A percentile compares a stretch with the other conserved stretches of the same genome.
Conservation (phyloP, 2,888 invertebrate species). For the Melinaea menophilus region DNA sequence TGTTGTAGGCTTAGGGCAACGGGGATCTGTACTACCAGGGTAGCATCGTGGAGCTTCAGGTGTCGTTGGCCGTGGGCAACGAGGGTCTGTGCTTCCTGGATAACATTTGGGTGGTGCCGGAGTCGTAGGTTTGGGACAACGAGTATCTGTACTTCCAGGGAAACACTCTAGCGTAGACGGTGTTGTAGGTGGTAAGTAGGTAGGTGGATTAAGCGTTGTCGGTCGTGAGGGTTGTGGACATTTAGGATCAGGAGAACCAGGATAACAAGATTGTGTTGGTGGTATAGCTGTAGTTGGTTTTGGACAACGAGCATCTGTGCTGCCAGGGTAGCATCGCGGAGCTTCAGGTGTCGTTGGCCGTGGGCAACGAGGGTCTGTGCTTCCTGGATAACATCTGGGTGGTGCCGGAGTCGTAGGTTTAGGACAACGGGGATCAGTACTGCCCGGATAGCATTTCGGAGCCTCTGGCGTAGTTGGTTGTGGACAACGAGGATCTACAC, state of each 20-base stretch:
- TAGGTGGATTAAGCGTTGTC: conserved; percentile 14
- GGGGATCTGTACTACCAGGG: conserved; percentile 24
- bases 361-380: conserved; percentile 44
- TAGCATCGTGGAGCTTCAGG: conserved; percentile 21
- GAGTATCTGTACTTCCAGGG: conserved; percentile 35
- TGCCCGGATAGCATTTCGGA: conserved; percentile 47
- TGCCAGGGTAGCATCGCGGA: conserved; percentile 30
- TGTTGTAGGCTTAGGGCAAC: conserved; percentile 16
- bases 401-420: conserved; percentile 43
- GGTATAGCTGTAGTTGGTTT: conserved; percentile 27
- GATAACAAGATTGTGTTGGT: conserved; percentile 39
- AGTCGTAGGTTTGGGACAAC: conserved; percentile 30
- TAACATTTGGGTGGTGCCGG: conserved; percentile 9
- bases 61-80: conserved; percentile 11
- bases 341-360: conserved; percentile 27
- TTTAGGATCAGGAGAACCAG: conserved; percentile 41
- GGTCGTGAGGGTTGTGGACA: conserved; percentile 45
- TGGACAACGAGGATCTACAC: conserved; percentile 48
- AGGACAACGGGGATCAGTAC: conserved; percentile 43
- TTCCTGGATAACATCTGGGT: conserved; percentile 35
- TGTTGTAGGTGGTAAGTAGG: no score
- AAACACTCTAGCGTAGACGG: conserved; percentile 28
- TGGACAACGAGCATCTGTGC: conserved; percentile 32
- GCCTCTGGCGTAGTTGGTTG: conserved; percentile 37
- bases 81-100: conserved; percentile 8